Evolutionary conservation across 2,113 vertebrate species (phyloP).

Genomic region (Leptobrachium leishanense): DNA sequence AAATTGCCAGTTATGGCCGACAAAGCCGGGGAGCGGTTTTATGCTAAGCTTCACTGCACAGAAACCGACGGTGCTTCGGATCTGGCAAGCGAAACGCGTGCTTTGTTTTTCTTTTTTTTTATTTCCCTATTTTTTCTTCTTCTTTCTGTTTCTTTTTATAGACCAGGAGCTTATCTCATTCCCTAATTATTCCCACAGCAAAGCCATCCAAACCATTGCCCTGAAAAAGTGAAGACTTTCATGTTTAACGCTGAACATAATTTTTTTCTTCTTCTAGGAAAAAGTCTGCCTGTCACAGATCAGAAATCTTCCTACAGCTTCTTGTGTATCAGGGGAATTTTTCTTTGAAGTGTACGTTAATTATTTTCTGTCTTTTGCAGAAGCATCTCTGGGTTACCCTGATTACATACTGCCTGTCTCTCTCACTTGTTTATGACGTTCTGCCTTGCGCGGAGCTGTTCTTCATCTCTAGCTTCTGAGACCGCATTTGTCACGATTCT

Average conservation of each 20-base stretch:
- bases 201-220: background rate
- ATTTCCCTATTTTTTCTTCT: too few species aligned
- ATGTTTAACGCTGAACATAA: slow-evolving; percentile 8
- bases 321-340: slow-evolving; percentile 5
- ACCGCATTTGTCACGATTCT: background rate
- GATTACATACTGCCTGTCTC: background rate
- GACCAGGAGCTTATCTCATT: background rate
- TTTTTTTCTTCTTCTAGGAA: slow-evolving; percentile 21
- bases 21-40: too few species aligned
- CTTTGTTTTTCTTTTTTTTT: too few species aligned
- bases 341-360: slow-evolving; percentile 40
- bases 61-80: too few species aligned
- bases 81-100: too few species aligned
- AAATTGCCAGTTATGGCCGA: too few species aligned
- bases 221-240: slow-evolving; percentile 11
- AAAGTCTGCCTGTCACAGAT: slow-evolving; percentile 26
- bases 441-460: background rate
- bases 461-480: slow-evolving; percentile 6
- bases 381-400: slow-evolving; percentile 4
- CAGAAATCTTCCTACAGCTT: slow-evolving; percentile 17
- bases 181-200: slow-evolving; percentile 16
- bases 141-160: too few species aligned
- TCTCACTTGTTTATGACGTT: background rate
- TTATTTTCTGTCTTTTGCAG: slow-evolving; percentile 21
- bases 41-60: too few species aligned